phyloP scores from a whole-genome alignment of 2,797 vertebrate genomes.

The Clarias platycephalus region DNA sequence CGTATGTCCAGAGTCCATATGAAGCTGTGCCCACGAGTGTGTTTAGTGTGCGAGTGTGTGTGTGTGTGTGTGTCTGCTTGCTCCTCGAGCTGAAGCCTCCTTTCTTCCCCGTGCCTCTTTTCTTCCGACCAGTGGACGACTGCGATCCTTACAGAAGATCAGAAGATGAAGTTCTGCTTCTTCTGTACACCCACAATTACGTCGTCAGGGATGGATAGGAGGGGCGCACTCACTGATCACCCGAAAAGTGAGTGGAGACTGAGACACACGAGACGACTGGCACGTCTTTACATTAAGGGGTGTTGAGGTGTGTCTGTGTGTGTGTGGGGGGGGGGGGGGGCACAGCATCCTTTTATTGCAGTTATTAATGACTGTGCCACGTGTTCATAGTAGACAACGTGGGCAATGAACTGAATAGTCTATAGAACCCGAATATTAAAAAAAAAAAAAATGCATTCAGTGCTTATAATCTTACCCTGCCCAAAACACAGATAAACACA shows the following conservation, averaged over 20 bases:
- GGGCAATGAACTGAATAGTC: background rate
- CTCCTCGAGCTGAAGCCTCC: slow-evolving; percentile 30
- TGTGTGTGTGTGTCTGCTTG: too few species aligned
- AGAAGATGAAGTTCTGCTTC: slow-evolving; percentile 76
- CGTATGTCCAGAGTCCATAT: slow-evolving; percentile 36
- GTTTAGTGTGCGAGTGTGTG: background rate
- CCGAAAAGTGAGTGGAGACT: slow-evolving; percentile 76
- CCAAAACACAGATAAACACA: background rate
- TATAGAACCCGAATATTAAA: background rate
- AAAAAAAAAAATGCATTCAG: background rate
- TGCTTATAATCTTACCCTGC: background rate
- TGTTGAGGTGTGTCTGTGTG: background rate
- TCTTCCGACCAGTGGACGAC: slow-evolving; percentile 63
- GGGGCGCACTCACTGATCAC: slow-evolving; percentile 75
- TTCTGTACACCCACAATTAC: slow-evolving; percentile 84
- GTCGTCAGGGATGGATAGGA: slow-evolving; percentile 87
- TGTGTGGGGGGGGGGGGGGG: background rate
- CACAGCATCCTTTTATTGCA: slow-evolving; percentile 5
- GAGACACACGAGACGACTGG: slow-evolving; percentile 32
- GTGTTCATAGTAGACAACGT: slow-evolving; percentile 11
- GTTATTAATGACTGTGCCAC: slow-evolving; percentile 18
- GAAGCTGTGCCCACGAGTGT: background rate
- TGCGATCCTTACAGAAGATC: slow-evolving; percentile 65
- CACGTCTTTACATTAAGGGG: background rate
- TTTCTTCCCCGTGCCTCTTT: slow-evolving; percentile 50